These are phyloP conservation scores for Panagrolaimus sp. DNA, from an alignment of 1,140 invertebrate species.

Conservation along the genomic window DNA sequence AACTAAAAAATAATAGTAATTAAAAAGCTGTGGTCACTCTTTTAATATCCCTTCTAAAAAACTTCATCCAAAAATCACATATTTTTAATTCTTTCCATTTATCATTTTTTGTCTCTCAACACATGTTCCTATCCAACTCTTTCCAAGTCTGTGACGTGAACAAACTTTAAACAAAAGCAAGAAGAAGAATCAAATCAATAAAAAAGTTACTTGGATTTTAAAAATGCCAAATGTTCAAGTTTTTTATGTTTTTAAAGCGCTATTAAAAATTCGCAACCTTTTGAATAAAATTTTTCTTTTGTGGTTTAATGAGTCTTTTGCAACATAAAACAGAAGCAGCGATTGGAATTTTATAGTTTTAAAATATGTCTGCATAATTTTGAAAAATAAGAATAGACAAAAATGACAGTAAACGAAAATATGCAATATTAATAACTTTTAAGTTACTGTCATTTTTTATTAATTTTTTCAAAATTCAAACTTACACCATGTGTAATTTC, in stretches of 20 bases:
- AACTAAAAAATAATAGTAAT: too few relatives aligned
- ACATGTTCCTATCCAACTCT: background rate
- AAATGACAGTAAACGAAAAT: conserved; percentile 65
- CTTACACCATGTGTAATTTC: conserved; percentile 64
- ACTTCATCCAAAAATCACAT: conserved; percentile 14
- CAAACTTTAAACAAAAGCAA: too few relatives aligned
- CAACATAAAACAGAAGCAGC: too few relatives aligned
- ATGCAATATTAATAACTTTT: too few relatives aligned
- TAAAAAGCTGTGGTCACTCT: background rate
- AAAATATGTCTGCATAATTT: background rate
- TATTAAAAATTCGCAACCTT: too few relatives aligned
- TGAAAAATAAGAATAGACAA: conserved; percentile 47
- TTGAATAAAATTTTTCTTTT: too few relatives aligned
- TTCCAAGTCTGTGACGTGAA: too few relatives aligned
- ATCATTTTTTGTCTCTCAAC: background rate
- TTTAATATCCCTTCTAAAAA: conserved; percentile 9
- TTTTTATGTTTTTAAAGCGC: too few relatives aligned
- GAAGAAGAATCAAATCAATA: too few relatives aligned
- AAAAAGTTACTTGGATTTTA: too few relatives aligned
- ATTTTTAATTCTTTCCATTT: background rate
- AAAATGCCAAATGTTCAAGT: too few relatives aligned
- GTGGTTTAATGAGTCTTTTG: too few relatives aligned
- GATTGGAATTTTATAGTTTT: background rate
- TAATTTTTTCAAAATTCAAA: background rate
- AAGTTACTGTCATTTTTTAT: conserved; percentile 64